phyloP scores from a whole-genome alignment of 2,113 vertebrate genomes.

The Silurus meridionalis region DNA sequence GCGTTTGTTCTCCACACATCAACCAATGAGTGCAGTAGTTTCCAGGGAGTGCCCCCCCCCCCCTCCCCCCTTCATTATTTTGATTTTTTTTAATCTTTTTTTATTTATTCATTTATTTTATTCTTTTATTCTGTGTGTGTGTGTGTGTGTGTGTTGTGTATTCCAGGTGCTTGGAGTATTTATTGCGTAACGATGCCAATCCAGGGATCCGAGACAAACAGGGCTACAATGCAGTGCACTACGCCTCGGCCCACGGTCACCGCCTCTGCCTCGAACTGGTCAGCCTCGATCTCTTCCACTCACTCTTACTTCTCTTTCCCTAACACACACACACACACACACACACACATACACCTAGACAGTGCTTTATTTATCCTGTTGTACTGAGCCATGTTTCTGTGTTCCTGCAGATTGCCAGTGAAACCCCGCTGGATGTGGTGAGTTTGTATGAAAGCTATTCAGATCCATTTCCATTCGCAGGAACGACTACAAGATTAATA shows the following conservation, averaged over 20 bases:
- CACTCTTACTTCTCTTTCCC: background rate
- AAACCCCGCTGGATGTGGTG: conserved; percentile 98
- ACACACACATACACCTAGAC: background rate
- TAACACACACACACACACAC: background rate
- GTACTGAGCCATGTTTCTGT: conserved; percentile 33
- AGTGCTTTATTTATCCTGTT: background rate
- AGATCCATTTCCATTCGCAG: background rate
- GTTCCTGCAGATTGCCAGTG: conserved; percentile 90
- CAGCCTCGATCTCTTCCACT: conserved; percentile 42
- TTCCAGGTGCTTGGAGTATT: conserved; percentile 95
- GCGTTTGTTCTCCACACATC: no score
- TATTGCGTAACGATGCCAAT: conserved; percentile 95
- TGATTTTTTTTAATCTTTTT: no score
- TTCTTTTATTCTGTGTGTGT: conserved; percentile 7
- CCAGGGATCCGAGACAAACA: conserved; percentile 96
- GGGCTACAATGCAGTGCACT: conserved; percentile 97
- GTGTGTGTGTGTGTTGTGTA: conserved; percentile 20
- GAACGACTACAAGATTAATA: background rate
- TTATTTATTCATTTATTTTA: no score
- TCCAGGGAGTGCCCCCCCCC: no score
- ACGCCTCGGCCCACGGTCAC: conserved; percentile 81
- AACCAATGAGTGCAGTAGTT: no score
- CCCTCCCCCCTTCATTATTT: no score
- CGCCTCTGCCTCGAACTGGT: conserved; percentile 80
- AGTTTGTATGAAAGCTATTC: conserved; percentile 65